Evolutionary conservation across 1,140 invertebrate species (phyloP), one percentile per base, ranked within the genome.

Genomic region (Daktulosphaira vitifoliae): DNA sequence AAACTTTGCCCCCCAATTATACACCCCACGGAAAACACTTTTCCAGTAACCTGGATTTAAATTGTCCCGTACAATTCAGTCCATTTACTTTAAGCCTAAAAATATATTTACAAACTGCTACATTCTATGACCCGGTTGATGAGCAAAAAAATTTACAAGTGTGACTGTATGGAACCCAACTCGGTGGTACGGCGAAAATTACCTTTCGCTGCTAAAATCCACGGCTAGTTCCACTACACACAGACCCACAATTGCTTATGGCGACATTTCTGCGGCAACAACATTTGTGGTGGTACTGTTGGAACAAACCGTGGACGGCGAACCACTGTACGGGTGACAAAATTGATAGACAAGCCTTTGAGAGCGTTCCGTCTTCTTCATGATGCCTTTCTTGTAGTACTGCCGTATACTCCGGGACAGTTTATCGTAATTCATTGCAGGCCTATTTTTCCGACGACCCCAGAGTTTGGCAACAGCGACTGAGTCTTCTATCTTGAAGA

Each of bases 381-480:
- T 99, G 76, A 99, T 99, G 46, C 94, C 94, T 76, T 99, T 99
- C 77, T 98, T 98, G 82, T 99, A 99, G 78, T 99, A 99, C 76
- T 99, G 96, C 16, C 96, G 80, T 69, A 99, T 96, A 68, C 94
- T 97, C 46, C 96, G 84, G 65, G 92, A 96, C 33, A 99, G 78
- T 75, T 99, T 99, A 80, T 99, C 96, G 78, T 99, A 99, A 78
- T 99, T 99, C 96, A 99, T 99, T 3, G 94, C 93, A 0, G 96
- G 94, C 13, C 96, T 81, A 78, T 99, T 99, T 76, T 99, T 99
- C 46, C 96, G 81, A 68, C 90, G 86, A 38, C 96, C 96, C 96
- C 96, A 99, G 5, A 97, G 81, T 66, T 87, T 81, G 0, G 96
- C 96, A 20, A 99, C 93, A 67, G 89, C 82, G 18, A 96, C 92